Conservation (phyloP, 2,113 vertebrate species). For the Neogale vison region DNA sequence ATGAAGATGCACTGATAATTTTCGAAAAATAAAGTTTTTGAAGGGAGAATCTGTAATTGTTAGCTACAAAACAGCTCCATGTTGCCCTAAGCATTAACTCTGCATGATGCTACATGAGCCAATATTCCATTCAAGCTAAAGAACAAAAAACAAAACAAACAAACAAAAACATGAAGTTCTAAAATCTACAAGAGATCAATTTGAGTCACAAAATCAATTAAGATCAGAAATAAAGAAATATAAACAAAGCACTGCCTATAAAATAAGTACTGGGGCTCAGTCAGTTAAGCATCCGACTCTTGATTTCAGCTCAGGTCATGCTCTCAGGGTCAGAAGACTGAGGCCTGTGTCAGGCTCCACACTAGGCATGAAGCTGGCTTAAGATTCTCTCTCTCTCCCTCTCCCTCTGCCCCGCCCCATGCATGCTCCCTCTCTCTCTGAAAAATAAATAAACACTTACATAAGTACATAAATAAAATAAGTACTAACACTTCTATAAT, state of each 20-base stretch:
- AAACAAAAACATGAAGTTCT: background rate
- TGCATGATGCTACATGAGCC: background rate
- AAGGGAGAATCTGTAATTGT: background rate
- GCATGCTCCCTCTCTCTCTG: background rate
- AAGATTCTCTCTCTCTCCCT: background rate
- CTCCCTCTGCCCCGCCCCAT: background rate
- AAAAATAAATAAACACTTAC: background rate
- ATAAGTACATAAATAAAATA: background rate
- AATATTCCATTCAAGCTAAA: background rate
- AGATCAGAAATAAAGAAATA: background rate
- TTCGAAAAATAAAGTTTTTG: background rate
- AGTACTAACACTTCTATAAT: background rate
- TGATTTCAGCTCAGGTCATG: background rate
- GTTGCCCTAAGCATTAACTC: background rate
- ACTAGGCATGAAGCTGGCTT: background rate
- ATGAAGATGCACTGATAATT: background rate
- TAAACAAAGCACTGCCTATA: background rate
- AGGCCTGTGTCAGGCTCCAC: background rate
- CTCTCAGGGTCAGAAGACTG: background rate
- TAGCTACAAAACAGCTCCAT: background rate
- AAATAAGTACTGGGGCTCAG: background rate
- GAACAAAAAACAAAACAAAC: background rate
- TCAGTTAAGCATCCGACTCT: background rate
- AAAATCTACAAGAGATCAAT: background rate
- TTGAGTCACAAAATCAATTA: constrained; percentile 27